Evolutionary conservation across 2,113 vertebrate species (phyloP).

Genomic region (Ochotona princeps): DNA sequence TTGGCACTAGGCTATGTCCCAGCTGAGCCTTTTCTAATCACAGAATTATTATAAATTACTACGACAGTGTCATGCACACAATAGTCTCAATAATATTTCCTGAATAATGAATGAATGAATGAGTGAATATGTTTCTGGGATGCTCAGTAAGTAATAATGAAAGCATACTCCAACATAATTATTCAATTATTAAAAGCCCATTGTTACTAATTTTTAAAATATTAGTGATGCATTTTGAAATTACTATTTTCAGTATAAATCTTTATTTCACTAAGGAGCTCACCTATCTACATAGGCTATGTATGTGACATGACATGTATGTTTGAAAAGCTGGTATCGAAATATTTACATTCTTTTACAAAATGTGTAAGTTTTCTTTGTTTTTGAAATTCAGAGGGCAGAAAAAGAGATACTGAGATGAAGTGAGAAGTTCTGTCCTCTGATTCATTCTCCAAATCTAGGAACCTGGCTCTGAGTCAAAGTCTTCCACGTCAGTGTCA

Average conservation of each 20-base stretch:
- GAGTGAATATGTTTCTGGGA: not conserved
- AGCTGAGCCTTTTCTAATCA: not conserved
- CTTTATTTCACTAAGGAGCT: not conserved
- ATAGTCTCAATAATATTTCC: not conserved
- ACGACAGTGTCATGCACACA: not conserved
- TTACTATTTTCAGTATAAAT: not conserved
- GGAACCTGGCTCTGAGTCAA: too few relatives aligned
- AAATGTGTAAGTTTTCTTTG: too few relatives aligned
- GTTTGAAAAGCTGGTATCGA: too few relatives aligned
- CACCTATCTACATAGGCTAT: not conserved
- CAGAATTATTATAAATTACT: not conserved
- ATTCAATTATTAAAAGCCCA: not conserved
- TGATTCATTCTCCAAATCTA: too few relatives aligned
- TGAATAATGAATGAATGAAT: not conserved
- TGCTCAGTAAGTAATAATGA: not conserved
- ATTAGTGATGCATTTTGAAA: not conserved
- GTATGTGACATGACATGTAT: not conserved
- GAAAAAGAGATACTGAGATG: too few relatives aligned
- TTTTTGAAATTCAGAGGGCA: too few relatives aligned
- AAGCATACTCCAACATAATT: not conserved
- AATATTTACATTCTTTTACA: too few relatives aligned
- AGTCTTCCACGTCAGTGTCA: too few relatives aligned
- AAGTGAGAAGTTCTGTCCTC: too few relatives aligned
- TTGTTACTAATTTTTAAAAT: constrained; percentile 6
- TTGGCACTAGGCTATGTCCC: too few relatives aligned